Conservation (phyloP, 1,140 invertebrate species). For the Brachionus calyciflorus region DNA sequence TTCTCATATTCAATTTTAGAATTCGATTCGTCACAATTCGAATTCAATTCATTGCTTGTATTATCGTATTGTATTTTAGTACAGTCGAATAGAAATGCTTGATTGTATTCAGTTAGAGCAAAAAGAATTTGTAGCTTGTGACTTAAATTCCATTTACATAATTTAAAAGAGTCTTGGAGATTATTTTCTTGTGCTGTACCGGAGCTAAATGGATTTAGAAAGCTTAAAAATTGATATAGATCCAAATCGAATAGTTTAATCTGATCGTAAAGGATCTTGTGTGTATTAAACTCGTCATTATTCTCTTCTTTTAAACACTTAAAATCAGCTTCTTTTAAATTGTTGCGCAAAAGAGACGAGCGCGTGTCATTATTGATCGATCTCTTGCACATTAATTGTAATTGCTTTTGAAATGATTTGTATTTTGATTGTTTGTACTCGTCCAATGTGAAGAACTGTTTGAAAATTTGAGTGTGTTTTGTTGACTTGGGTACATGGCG, state of each 20-base stretch:
- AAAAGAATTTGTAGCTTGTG: not conserved
- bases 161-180: not conserved
- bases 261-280: not conserved
- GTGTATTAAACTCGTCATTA: not conserved
- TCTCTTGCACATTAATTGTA: not conserved
- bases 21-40: no score
- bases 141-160: constrained; percentile 28
- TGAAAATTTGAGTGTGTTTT: not conserved
- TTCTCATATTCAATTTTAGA: not conserved
- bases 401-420: constrained; percentile 19
- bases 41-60: not conserved
- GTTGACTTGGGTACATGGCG: not conserved
- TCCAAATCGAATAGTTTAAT: not conserved
- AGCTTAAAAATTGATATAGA: constrained; percentile 16
- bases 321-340: not conserved
- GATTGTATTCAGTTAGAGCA: not conserved
- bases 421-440: not conserved
- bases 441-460: not conserved
- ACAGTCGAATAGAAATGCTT: constrained; percentile 16
- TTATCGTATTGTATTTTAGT: not conserved
- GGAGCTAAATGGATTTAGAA: constrained; percentile 10
- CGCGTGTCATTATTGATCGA: not conserved
- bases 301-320: not conserved
- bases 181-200: constrained; percentile 19
- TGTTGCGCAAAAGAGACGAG: not conserved